These are phyloP conservation scores for Orchestia grillus DNA, from an alignment of 1,140 invertebrate species.

Conservation along the genomic window DNA sequence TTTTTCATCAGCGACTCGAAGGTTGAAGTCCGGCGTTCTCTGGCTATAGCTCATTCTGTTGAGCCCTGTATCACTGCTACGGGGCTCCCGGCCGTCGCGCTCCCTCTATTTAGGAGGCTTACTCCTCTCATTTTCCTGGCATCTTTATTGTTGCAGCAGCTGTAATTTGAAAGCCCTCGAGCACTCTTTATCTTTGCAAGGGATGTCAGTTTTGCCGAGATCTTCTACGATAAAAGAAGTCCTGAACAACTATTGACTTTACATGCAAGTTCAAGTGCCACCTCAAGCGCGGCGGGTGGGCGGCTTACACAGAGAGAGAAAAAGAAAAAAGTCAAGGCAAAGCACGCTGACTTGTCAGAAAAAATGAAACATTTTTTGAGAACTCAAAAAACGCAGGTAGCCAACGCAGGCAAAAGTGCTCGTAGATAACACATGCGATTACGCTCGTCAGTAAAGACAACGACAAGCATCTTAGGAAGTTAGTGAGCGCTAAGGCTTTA, in stretches of 20 bases:
- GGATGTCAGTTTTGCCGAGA: constrained; percentile 41
- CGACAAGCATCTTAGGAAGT: neutral
- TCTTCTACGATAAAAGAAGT: constrained; percentile 27
- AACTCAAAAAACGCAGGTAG: neutral
- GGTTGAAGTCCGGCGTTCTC: neutral
- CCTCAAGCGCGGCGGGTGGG: neutral
- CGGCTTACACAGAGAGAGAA: neutral
- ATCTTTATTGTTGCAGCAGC: constrained; percentile 27
- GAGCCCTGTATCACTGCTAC: neutral
- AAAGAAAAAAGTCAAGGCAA: neutral
- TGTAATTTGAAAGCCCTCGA: constrained; percentile 50
- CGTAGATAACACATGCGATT: neutral
- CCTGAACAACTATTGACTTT: constrained; percentile 1
- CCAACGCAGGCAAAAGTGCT: neutral
- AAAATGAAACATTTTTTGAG: neutral
- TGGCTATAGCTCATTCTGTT: neutral
- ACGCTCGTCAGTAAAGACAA: neutral
- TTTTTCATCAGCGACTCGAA: neutral
- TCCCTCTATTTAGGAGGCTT: constrained; percentile 11
- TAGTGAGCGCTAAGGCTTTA: neutral
- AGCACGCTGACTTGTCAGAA: neutral
- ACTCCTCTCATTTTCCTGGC: neutral
- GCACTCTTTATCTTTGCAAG: constrained; percentile 31
- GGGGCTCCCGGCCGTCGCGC: neutral
- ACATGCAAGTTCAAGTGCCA: constrained; percentile 3